These are phyloP conservation scores for Glaucomys volans DNA, from an alignment of 2,113 vertebrate species.

Conservation along the genomic window DNA sequence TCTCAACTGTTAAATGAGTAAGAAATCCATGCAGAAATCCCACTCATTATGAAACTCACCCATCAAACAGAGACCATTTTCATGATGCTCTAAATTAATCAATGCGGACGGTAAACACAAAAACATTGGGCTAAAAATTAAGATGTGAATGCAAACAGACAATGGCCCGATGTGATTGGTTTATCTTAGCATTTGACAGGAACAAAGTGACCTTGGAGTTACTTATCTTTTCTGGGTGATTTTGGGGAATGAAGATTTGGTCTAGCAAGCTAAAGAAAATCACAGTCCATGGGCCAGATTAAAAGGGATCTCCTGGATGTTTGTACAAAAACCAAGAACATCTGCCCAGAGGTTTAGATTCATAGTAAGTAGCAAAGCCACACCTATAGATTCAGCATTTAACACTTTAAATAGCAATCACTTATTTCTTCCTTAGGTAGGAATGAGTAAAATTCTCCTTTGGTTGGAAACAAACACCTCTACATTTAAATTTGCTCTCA, in stretches of 20 bases:
- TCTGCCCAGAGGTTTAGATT: background rate
- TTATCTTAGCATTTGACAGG: slow-evolving; percentile 36
- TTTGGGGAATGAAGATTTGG: slow-evolving; percentile 29
- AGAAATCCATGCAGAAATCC: slow-evolving; percentile 77
- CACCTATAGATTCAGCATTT: background rate
- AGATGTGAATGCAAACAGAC: slow-evolving; percentile 31
- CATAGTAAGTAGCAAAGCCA: background rate
- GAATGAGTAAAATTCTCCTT: slow-evolving; percentile 53
- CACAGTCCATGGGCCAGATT: background rate
- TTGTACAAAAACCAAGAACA: slow-evolving; percentile 8
- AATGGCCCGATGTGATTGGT: background rate
- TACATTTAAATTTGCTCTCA: slow-evolving; percentile 5
- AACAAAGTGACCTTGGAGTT: slow-evolving; percentile 17
- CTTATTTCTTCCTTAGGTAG: slow-evolving; percentile 1
- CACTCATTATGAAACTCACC: slow-evolving; percentile 55
- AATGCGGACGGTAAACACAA: slow-evolving; percentile 71
- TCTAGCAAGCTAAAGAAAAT: slow-evolving; percentile 51
- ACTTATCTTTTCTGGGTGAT: slow-evolving; percentile 48
- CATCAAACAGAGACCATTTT: slow-evolving; percentile 47
- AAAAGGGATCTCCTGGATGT: slow-evolving; percentile 22
- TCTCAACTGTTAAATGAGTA: slow-evolving; percentile 74
- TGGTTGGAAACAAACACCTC: background rate
- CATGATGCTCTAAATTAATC: slow-evolving; percentile 80
- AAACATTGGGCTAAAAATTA: slow-evolving; percentile 59
- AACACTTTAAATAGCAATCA: background rate